Base-by-base conservation (phyloP, 2,113 vertebrate genomes). In the Stegostoma tigrinum region DNA sequence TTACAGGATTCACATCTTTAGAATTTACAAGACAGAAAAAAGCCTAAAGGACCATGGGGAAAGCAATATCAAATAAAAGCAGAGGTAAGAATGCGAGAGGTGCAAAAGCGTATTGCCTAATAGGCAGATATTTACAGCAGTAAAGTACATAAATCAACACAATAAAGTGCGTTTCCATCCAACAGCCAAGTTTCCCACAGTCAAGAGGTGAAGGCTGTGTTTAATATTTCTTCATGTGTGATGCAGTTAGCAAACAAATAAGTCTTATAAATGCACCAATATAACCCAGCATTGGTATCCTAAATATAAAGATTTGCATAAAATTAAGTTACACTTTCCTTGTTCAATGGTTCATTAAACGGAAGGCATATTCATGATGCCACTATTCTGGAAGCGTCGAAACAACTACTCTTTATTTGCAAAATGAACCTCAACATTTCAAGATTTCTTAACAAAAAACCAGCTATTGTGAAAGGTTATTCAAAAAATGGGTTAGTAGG, bases 381-480 rank as follows among this genome's bases (percentile, higher is more conserved):
- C 34, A 38, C 89, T 23, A 23, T n/a, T 38, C 34, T 67, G 89
- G 34, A 61, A 93, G 17, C 61, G n/a, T 10, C 1, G 30, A n/a
- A 64, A 93, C 61, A 93, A 38, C n/a, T 67, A 93, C 89, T 38
- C 61, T 93, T 93, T 93, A 66, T 93, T 93, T 67, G 55, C 61
- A 93, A 93, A 93, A 64, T 91, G 89, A 66, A 42, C 5, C 61
- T 38, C 55, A 66, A 93, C 89, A 93, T 93, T 93, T 93, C 89
- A 66, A 93, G 61, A 93, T 64, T 93, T 93, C 89, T 61, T 30
- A 27, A 66, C 89, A 93, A 93, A 61, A 93, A 23, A 38, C 66
- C 89, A 93, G 55, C 89, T 38, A 93, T 93, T 93, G 89, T 93
- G 61, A n/a, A 61, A 67, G 89, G 89, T 64, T 93, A 66, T 93